Evolutionary conservation across 2,888 invertebrate species (phyloP), one percentile per base, ranked within the genome.

Genomic region (Oscheius sp.): DNA sequence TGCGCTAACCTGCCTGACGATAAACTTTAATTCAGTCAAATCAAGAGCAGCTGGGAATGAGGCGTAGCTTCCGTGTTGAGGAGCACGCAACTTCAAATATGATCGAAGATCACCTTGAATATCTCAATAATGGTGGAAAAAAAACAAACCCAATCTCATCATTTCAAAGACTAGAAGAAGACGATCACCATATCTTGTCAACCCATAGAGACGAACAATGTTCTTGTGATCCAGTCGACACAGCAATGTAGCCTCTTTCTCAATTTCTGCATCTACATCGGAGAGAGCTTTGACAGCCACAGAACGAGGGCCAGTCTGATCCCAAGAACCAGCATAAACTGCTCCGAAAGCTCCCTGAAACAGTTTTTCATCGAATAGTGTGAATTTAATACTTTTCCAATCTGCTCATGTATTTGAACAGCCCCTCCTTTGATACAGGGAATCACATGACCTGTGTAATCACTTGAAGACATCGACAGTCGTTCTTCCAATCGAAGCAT

Each of bases 131-230:
- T 9, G 8, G 17, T 9, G 45, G 20, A 49, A 17, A n/a, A n/a
- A 24, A 20, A 2, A 26, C 38, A 96, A 95, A 45, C 97, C 97
- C 80, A 94, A 92, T 20, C 93, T 92, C 95, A 97, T 96, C 86
- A 94, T 95, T 87, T 98, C 97, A 88, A 97, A 97, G 24, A 85
- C 80, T 12, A 98, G 88, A 94, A 96, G 95, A 86, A 94, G 94
- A 87, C 93, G 90, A n/a, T 33, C 61, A 20, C 63, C 61, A n/a
- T 77, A 68, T 3, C 69, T 20, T 8, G 76, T 71, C 57, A 78
- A 67, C 41, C 80, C 80, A 36, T 71, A 73, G 20, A 78, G 36
- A n/a, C 71, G 67, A 51, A 96, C 94, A 83, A 97, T 94, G 87
- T 97, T 96, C 0, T 93, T 93, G 89, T 97, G 96, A 72, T 93